Evolutionary conservation across 2,113 vertebrate species (phyloP).

Genomic region (Urocitellus parryii): DNA sequence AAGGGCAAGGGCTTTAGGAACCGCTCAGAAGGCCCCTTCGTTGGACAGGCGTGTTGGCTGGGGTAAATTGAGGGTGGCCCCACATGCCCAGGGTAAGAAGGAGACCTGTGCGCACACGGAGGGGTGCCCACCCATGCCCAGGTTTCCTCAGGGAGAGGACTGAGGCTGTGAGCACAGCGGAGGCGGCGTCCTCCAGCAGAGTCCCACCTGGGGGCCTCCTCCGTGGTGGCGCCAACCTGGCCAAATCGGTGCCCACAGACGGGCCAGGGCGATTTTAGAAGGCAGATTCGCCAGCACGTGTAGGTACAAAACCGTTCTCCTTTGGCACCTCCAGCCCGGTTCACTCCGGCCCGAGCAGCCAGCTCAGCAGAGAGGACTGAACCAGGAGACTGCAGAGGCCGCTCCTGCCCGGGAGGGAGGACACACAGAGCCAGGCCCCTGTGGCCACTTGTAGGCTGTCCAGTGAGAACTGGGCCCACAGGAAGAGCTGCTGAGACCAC

Average conservation of each 20-base stretch:
- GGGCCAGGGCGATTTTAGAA: background rate
- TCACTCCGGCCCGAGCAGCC: background rate
- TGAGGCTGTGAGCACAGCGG: background rate
- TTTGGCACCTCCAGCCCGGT: too few species aligned
- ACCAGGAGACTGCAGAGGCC: background rate
- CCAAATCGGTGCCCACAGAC: background rate
- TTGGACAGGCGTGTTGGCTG: background rate
- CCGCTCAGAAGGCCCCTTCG: too few species aligned
- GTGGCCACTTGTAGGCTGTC: background rate
- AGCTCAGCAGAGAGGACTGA: background rate
- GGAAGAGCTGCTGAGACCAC: background rate
- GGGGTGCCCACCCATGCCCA: rapidly evolving
- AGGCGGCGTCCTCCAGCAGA: background rate
- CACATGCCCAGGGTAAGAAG: background rate
- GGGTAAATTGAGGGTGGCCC: background rate
- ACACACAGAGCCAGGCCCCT: rapidly evolving
- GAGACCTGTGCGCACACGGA: background rate
- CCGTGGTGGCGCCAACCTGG: rapidly evolving
- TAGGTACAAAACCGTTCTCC: background rate
- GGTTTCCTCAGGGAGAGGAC: background rate
- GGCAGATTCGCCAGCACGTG: rapidly evolving
- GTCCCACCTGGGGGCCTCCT: too few species aligned
- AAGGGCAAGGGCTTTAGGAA: background rate
- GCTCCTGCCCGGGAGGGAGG: background rate
- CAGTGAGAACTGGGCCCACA: background rate